Percentiles rank a stretch among this genome's conserved stretches.
These are phyloP conservation scores for Limnephilus rhombicus DNA, from an alignment of 2,888 invertebrate genomes.

Conservation along the genomic window DNA sequence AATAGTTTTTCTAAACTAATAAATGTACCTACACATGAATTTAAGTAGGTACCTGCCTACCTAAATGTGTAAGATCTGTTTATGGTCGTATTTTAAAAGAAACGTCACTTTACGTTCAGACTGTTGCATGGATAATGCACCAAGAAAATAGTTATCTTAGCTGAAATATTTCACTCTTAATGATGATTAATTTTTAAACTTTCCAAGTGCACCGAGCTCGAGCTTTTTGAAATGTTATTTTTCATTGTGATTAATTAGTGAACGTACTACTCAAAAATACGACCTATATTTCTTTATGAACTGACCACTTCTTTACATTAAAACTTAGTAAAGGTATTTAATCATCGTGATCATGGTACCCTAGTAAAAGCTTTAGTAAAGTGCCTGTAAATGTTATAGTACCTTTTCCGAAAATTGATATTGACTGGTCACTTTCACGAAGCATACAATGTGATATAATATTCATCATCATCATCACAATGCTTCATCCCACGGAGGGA, in stretches of 20 bases:
- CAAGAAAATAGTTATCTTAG: not conserved
- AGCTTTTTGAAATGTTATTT: slow-evolving; percentile 10
- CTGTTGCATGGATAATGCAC: slow-evolving; percentile 3
- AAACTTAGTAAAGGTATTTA: not conserved
- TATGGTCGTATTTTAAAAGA: not conserved
- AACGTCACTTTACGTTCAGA: not conserved
- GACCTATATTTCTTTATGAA: not conserved
- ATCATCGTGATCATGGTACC: not conserved
- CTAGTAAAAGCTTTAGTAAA: not conserved
- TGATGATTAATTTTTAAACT: slow-evolving; percentile 28
- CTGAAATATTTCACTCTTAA: slow-evolving; percentile 17
- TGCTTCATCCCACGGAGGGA: not conserved
- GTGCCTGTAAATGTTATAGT: not conserved
- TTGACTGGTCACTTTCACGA: not conserved
- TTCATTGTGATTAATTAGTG: not conserved
- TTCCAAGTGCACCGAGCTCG: not conserved
- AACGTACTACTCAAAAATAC: not conserved
- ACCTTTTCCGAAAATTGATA: not conserved
- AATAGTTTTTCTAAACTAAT: too few relatives aligned
- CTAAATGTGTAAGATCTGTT: not conserved
- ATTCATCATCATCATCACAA: not conserved
- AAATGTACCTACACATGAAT: not conserved
- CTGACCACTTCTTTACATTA: not conserved
- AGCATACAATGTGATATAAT: not conserved
- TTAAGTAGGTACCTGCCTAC: not conserved